Evolutionary conservation across 1,140 invertebrate species (phyloP).

Genomic region (Drosophila arizonae): DNA sequence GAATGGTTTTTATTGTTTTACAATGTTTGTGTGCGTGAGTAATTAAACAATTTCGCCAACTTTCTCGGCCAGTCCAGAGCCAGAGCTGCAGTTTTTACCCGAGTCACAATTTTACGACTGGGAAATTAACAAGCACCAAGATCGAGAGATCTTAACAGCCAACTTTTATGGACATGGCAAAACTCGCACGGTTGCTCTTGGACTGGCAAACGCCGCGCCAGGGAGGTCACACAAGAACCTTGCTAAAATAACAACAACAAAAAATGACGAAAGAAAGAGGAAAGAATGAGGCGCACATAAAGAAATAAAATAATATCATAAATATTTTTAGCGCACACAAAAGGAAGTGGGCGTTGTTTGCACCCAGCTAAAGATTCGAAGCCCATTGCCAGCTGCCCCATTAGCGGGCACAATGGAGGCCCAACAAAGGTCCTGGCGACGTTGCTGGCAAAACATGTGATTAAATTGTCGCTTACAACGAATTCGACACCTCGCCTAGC

Average conservation of each 20-base stretch:
- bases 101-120: slow-evolving; percentile 59
- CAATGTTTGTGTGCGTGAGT: slow-evolving; percentile 68
- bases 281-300: not conserved
- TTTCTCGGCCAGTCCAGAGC: slow-evolving; percentile 37
- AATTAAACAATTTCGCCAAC: slow-evolving; percentile 69
- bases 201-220: not conserved
- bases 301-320: slow-evolving; percentile 25
- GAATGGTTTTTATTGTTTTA: slow-evolving; percentile 71
- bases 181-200: slow-evolving; percentile 42
- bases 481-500: slow-evolving; percentile 69
- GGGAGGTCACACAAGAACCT: slow-evolving; percentile 29
- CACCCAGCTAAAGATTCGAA: slow-evolving; percentile 24
- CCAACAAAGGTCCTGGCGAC: slow-evolving; percentile 35
- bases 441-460: slow-evolving; percentile 65
- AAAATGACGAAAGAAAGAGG: not conserved
- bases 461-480: slow-evolving; percentile 70
- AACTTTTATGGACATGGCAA: slow-evolving; percentile 47
- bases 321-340: slow-evolving; percentile 28
- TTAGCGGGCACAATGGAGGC: slow-evolving; percentile 38
- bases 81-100: slow-evolving; percentile 34
- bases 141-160: slow-evolving; percentile 24
- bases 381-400: slow-evolving; percentile 52
- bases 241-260: slow-evolving; percentile 9
- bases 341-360: slow-evolving; percentile 64
- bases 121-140: slow-evolving; percentile 61